Percentiles rank a stretch among this genome's conserved stretches.
These are phyloP conservation scores for Drosophila ustulata DNA, from an alignment of 2,888 invertebrate species.

Conservation along the genomic window DNA sequence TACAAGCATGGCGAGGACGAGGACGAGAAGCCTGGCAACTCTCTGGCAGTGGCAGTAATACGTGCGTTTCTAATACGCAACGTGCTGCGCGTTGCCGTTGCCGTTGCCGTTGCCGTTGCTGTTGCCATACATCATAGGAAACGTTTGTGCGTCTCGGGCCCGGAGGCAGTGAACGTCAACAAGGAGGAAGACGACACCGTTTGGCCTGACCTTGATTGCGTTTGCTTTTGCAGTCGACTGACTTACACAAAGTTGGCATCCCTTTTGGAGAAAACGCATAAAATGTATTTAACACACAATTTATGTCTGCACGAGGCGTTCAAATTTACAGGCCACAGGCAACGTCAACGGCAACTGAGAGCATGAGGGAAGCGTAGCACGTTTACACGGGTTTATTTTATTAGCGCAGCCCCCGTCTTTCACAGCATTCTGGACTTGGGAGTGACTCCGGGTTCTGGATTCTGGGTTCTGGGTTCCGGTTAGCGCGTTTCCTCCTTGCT, in stretches of 20 bases:
- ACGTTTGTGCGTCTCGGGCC: constrained; percentile 26
- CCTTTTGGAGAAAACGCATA: constrained; percentile 64
- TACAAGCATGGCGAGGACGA: constrained; percentile 7
- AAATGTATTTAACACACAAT: constrained; percentile 82
- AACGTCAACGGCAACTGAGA: constrained; percentile 5
- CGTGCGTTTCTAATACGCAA: constrained; percentile 79
- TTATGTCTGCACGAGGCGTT: constrained; percentile 76
- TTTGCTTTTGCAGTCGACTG: constrained; percentile 74
- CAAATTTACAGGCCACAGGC: constrained; percentile 75
- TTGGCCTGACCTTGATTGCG: constrained; percentile 72
- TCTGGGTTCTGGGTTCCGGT: constrained; percentile 6
- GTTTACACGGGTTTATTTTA: constrained; percentile 74
- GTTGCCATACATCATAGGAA: constrained; percentile 68
- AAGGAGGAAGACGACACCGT: constrained; percentile 28
- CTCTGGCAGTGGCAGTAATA: constrained; percentile 39
- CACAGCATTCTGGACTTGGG: constrained; percentile 35
- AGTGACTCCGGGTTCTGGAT: constrained; percentile 3
- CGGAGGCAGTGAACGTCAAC: constrained; percentile 63
- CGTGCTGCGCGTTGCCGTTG: constrained; percentile 54
- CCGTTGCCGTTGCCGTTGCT: constrained; percentile 14
- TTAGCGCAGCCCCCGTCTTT: constrained; percentile 55
- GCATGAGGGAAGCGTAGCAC: constrained; percentile 28
- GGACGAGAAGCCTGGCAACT: neutral
- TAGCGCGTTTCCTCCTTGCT: constrained; percentile 14
- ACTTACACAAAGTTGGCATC: constrained; percentile 41